Evolutionary conservation across 2,888 invertebrate genomes (phyloP), one percentile per base, ranked within the genome.

Genomic region (Poecilobothrus nobilitatus): DNA sequence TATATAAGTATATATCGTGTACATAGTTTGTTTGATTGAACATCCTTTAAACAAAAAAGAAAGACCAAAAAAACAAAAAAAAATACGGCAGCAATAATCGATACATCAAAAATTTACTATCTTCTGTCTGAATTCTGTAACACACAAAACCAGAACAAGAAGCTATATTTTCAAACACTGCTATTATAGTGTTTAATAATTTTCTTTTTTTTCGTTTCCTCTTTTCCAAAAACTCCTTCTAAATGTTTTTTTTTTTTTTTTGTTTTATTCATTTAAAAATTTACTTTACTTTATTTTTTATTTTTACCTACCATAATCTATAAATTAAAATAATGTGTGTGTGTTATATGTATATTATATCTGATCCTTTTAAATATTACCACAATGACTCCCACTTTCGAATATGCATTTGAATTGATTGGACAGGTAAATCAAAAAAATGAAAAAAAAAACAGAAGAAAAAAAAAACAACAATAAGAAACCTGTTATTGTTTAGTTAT

Each of bases 401-500:
- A 41, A 27, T 5, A 10, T 27, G 5, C 5, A 41, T 12, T 53
- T 53, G 18, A 53, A 53, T 53, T 53, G 53, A 53, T 53, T 53
- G 53, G 53, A 53, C 53, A 53, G 18, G 53, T 18, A 53, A 53
- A 53, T 18, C 15, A 53, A 53, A 53, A 53, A 53, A 53, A 7
- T 8, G 37, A 53, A 53, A 53, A 18, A 44, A 3, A 53, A 53
- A 18, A 18, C 6, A 18, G 18, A 18, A 53, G 18, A 53, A 18
- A 53, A 53, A 2, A 53, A 53, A 9, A 53, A 18, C n/a, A 41
- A 41, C 15, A 41, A 41, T 12, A 41, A 18, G 15, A 53, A 53
- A 53, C 53, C 53, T 53, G 53, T 18, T 53, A 15, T 53, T 53
- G 53, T 53, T 53, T 53, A 53, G 53, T 53, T 53, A 53, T 44